Conservation (phyloP, 2,888 invertebrate genomes). For the Macropis europaea region DNA sequence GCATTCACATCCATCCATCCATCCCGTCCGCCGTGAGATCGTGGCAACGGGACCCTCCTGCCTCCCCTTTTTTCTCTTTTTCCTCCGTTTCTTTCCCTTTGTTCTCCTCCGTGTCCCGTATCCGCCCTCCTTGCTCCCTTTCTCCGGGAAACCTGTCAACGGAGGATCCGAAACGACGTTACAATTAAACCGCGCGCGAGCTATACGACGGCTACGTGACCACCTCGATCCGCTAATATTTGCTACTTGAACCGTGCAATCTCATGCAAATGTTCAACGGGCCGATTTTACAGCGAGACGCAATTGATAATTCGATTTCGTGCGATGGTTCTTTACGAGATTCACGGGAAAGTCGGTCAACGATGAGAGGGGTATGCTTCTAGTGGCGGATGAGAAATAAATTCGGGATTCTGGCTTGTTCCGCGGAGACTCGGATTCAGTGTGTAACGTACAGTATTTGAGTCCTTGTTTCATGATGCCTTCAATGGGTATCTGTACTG, state of each 20-base stretch:
- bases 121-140: not conserved
- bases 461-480: no score
- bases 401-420: no score
- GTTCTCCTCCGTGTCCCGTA: not conserved
- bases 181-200: slow-evolving; percentile 35
- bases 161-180: slow-evolving; percentile 19
- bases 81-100: not conserved
- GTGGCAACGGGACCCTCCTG: slow-evolving; percentile 17
- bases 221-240: slow-evolving; percentile 50
- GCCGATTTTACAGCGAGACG: no score
- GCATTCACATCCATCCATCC: slow-evolving; percentile 76
- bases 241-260: slow-evolving; percentile 25
- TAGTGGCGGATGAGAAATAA: no score
- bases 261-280: slow-evolving; percentile 28
- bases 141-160: slow-evolving; percentile 1
- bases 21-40: slow-evolving; percentile 41
- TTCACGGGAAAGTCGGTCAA: no score
- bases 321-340: not conserved
- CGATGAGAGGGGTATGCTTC: no score
- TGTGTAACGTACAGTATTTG: no score
- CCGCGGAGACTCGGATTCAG: no score
- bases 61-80: not conserved
- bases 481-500: no score
- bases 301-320: no score
- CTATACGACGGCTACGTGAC: slow-evolving; percentile 58